Base-by-base conservation (phyloP, 2,888 invertebrate genomes). In the Melieria omissa region DNA sequence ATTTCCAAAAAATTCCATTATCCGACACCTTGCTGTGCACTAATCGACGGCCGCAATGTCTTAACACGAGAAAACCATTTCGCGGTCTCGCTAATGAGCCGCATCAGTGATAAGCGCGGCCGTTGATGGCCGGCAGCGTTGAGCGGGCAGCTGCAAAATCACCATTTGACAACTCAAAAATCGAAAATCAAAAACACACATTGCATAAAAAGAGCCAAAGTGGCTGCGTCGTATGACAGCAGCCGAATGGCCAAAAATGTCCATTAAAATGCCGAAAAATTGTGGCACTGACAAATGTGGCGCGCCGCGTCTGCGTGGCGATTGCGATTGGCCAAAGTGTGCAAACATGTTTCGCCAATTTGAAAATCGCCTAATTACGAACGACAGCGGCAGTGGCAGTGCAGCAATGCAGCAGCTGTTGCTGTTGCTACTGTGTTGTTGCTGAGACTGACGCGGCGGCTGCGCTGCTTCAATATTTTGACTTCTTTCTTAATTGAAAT, bases 401-500 rank as follows among this genome's bases (percentile, higher is more conserved):
- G 52, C 7, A n/a, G 52, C 12, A 12, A 12, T n/a, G 52, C 52
- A 52, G 52, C 52, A 7, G 52, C 52, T 8, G 52, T 9, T 52
- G 52, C 9, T 52, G 49, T 49, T 49, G 49, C 49, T 49, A 12
- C 8, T 52, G 52, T 52, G 29, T 29, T 52, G 6, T 52, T 52
- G 52, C n/a, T 69, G 1, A 29, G 29, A 29, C 29, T 29, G 29
- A 29, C 2, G 29, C 29, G 29, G 29, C 29, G 29, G 29, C 29
- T 14, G 10, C 52, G 47, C 16, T 61, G 44, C 52, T 42, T 29
- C 52, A 67, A 67, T 67, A 67, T 77, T 77, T 76, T 76, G 79
- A 82, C 79, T 77, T 80, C 79, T 80, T 81, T 79, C 80, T 84
- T 84, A 85, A 85, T 85, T 85, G 85, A 84, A 85, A 80, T 81